Percentiles rank a stretch among this genome's conserved stretches.
Conservation (phyloP, 2,113 vertebrate genomes). For the Megalops atlanticus region DNA sequence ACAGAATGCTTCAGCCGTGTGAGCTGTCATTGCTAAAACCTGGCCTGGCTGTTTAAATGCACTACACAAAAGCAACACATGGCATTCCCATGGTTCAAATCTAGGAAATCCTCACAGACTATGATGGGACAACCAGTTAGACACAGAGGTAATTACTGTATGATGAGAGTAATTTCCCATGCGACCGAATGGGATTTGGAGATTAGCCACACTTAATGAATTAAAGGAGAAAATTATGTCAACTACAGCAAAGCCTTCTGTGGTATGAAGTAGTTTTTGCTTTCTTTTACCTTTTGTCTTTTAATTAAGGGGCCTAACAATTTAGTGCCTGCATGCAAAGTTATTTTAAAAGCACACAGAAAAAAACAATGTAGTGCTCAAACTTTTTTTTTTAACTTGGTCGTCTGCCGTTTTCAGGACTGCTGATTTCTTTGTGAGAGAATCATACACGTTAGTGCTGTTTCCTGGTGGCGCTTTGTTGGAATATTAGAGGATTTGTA, state of each 20-base stretch:
- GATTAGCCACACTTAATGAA: constrained; percentile 44
- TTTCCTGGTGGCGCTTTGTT: not conserved
- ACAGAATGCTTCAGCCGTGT: not conserved
- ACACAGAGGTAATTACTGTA: constrained; percentile 58
- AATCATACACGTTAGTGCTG: not conserved
- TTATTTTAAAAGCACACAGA: not conserved
- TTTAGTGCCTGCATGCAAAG: not conserved
- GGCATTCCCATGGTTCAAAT: constrained; percentile 9
- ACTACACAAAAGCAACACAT: constrained; percentile 7
- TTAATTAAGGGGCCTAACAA: constrained; percentile 12
- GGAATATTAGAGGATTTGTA: not conserved
- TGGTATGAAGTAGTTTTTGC: constrained; percentile 44
- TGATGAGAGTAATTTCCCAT: constrained; percentile 52
- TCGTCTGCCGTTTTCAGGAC: not conserved
- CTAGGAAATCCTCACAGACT: constrained; percentile 47
- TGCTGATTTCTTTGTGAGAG: not conserved
- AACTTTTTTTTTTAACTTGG: not conserved
- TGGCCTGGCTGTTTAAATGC: not conserved
- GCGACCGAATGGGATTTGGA: constrained; percentile 46
- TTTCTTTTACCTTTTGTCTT: constrained; percentile 16
- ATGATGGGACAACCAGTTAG: constrained; percentile 50
- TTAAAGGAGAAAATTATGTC: constrained; percentile 44
- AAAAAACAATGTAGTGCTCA: not conserved
- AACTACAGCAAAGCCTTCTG: constrained; percentile 39
- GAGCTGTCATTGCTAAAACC: not conserved